Base-by-base conservation (phyloP, 2,888 invertebrate species). In the Pachliopta kotzebuea region DNA sequence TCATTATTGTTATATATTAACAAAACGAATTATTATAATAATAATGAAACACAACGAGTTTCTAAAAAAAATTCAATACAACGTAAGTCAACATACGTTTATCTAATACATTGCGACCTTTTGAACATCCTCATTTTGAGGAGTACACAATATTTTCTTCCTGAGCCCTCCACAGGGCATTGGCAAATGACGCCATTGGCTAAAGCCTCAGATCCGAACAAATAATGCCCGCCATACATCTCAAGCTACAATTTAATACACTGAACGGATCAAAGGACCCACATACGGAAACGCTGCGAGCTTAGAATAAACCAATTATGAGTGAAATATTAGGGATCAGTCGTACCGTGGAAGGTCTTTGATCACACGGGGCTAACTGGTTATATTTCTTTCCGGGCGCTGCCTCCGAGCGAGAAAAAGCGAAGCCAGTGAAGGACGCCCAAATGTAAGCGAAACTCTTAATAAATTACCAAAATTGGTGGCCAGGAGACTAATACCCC, bases 291-390 rank as follows among this genome's bases (percentile, higher is more conserved):
- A 83, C 83, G 80, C 84, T 81, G 80, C 77, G 72, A 89, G 90
- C 90, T 90, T 90, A 90, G 91, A 88, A 89, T 91, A 91, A 90
- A 90, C 91, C 91, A 91, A 91, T 91, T 91, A 91, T 90, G 89
- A 90, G 88, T 88, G 90, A 91, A 91, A 91, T 91, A 90, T 91
- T 91, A 90, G 90, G 90, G 90, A 91, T 90, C 90, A 89, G 85
- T 77, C 78, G 80, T 78, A 75, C 75, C 75, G 74, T 78, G 79
- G 81, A 83, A 79, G 81, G 81, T 84, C 89, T 91, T 91, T 91
- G 91, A 90, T 91, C 90, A 86, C 80, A 78, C 73, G 74, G 73
- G 75, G 77, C 81, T 79, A 80, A 82, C 79, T 81, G 80, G 78
- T 85, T 83, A 84, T 84, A 83, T 86, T 88, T 88, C 85, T 86